These are phyloP conservation scores for Craterocephalus amniculus DNA, from an alignment of 2,797 vertebrate genomes.

Conservation along the genomic window DNA sequence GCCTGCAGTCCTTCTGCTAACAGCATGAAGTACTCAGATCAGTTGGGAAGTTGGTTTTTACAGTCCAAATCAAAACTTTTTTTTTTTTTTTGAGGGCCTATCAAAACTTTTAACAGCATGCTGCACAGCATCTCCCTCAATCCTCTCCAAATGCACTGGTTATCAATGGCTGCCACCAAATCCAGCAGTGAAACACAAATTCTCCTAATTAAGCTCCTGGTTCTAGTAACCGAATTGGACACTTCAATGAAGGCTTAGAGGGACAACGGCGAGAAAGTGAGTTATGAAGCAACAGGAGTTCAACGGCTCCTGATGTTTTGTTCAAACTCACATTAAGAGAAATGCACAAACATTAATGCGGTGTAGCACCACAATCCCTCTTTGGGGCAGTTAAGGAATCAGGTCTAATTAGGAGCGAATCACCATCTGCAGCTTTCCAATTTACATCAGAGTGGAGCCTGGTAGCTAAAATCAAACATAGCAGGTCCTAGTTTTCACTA, in stretches of 20 bases:
- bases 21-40: background rate
- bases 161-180: slow-evolving; percentile 27
- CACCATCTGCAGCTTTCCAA: slow-evolving; percentile 40
- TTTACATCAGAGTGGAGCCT: slow-evolving; percentile 31
- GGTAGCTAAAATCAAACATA: slow-evolving; percentile 8
- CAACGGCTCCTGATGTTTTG: slow-evolving; percentile 16
- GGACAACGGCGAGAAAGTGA: slow-evolving; percentile 54
- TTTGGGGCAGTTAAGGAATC: slow-evolving; percentile 39
- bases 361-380: background rate
- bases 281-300: slow-evolving; percentile 37
- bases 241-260: slow-evolving; percentile 48
- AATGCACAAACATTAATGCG: slow-evolving; percentile 17
- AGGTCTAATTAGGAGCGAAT: slow-evolving; percentile 53
- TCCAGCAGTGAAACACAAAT: slow-evolving; percentile 52
- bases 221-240: slow-evolving; percentile 50
- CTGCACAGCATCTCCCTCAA: background rate
- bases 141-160: slow-evolving; percentile 18
- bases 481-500: background rate
- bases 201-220: slow-evolving; percentile 51
- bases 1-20: background rate
- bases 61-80: slow-evolving; percentile 23
- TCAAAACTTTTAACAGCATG: slow-evolving; percentile 13
- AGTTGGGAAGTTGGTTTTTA: background rate
- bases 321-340: slow-evolving; percentile 2
- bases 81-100: background rate